Percentiles rank a stretch among this genome's conserved stretches.
phyloP scores from a whole-genome alignment of 2,113 vertebrate species.

The Ictalurus punctatus region DNA sequence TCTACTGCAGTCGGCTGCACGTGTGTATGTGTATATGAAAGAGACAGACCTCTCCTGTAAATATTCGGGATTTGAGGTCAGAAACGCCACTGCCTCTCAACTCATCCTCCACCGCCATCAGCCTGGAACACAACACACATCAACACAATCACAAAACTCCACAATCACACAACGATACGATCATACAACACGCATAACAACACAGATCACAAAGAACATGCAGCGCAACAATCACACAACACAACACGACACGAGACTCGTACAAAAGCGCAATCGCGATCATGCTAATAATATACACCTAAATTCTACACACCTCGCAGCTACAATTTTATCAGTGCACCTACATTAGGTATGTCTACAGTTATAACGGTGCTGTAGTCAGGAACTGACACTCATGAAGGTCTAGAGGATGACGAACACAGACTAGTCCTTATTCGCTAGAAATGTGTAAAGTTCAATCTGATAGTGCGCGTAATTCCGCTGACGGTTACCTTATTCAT shows the following conservation, averaged over 20 bases:
- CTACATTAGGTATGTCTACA: neutral
- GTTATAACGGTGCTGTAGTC: neutral
- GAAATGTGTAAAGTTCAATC: neutral
- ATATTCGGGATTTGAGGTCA: constrained; percentile 91
- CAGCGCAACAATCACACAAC: neutral
- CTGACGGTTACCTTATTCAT: neutral
- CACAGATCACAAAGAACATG: constrained; percentile 46
- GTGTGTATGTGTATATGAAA: constrained; percentile 60
- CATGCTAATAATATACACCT: neutral
- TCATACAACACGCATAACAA: neutral
- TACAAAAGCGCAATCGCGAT: neutral
- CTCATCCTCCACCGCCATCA: constrained; percentile 81
- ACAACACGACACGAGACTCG: neutral
- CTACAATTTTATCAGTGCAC: neutral
- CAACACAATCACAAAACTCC: constrained; percentile 46
- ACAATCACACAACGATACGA: constrained; percentile 38
- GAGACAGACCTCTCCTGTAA: constrained; percentile 92
- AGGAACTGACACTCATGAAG: neutral
- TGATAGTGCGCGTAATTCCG: neutral
- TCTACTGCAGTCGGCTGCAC: constrained; percentile 35
- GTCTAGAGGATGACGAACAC: neutral
- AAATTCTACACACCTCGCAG: neutral
- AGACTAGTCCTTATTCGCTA: neutral
- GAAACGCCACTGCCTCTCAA: constrained; percentile 78
- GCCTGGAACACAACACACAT: constrained; percentile 64